These are phyloP conservation scores for Poecile montanus DNA, from an alignment of 2,797 vertebrate genomes.

Conservation along the genomic window DNA sequence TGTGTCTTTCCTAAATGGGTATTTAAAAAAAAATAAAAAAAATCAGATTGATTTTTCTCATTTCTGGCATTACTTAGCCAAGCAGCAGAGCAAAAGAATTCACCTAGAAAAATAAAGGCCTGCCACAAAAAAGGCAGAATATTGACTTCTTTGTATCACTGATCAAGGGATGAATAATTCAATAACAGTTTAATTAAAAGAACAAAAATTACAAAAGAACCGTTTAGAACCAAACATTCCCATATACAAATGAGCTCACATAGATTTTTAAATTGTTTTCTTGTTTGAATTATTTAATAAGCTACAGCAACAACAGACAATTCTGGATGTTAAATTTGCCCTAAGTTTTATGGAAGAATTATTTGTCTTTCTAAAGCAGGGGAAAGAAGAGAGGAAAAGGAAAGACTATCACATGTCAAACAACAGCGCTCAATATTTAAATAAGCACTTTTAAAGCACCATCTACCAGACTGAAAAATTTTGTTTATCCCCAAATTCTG, in stretches of 20 bases:
- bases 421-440: neutral
- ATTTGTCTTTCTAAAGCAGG: neutral
- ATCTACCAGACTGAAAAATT: neutral
- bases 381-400: neutral
- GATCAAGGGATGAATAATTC: neutral
- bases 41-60: neutral
- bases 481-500: neutral
- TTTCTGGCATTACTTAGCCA: neutral
- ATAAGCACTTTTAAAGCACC: neutral
- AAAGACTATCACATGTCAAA: neutral
- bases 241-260: neutral
- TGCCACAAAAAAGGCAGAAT: neutral
- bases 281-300: neutral
- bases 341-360: neutral
- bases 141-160: neutral
- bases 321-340: neutral
- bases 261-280: neutral
- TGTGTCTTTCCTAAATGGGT: neutral
- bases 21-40: neutral
- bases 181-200: neutral
- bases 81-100: neutral
- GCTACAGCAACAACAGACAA: neutral
- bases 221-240: neutral
- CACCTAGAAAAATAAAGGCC: neutral
- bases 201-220: neutral